A percentile compares a stretch with the other conserved stretches of the same genome.
phyloP scores from a whole-genome alignment of 2,888 invertebrate genomes.

The Chrysolina oricalcia region DNA sequence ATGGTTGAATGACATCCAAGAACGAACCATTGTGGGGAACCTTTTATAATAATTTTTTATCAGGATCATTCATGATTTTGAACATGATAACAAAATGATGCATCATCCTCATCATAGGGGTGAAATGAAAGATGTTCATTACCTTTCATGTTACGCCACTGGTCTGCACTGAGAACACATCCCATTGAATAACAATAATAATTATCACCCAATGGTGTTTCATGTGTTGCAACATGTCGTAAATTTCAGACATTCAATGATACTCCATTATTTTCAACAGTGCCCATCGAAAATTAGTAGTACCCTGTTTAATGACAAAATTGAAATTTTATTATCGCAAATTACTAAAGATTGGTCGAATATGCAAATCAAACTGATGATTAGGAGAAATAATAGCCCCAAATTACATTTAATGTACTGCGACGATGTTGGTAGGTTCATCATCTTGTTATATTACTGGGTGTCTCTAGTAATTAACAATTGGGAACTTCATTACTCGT shows the following conservation, averaged over 20 bases:
- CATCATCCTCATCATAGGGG: too few species aligned
- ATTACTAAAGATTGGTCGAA: background rate
- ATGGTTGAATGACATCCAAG: too few species aligned
- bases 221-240: background rate
- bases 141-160: background rate
- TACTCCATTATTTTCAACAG: background rate
- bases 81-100: too few species aligned
- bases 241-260: background rate
- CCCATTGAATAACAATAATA: background rate
- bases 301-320: slow-evolving; percentile 12
- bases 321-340: slow-evolving; percentile 30
- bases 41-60: too few species aligned
- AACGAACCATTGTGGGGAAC: too few species aligned
- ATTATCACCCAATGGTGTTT: background rate
- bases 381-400: slow-evolving; percentile 4
- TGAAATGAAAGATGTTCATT: too few species aligned
- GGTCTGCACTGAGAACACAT: background rate
- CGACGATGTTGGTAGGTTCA: background rate
- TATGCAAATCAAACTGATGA: background rate
- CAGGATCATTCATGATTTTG: too few species aligned
- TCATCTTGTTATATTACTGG: background rate
- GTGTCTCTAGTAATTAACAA: background rate
- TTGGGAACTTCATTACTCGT: background rate
- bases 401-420: background rate
- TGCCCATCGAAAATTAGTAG: background rate